Evolutionary conservation across 2,113 vertebrate species (phyloP), one percentile per base, ranked within the genome.

Genomic region (Heterotilapia buettikoferi): DNA sequence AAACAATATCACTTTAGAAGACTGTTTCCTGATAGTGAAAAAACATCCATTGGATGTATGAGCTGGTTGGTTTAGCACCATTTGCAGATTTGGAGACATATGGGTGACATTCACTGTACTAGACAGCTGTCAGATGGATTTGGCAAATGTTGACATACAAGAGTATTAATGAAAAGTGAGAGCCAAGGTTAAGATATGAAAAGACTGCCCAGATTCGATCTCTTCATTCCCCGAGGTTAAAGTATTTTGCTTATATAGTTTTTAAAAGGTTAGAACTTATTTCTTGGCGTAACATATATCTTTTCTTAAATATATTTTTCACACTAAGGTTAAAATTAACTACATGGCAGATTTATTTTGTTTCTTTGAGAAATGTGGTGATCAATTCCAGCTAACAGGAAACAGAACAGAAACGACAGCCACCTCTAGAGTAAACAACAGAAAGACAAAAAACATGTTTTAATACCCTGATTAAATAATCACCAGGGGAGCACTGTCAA

Each of bases 381-480:
- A 59, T 50, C 61, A n/a, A 66, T 63, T 43, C 1, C 10, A 54
- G 9, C 24, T 81, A 19, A 61, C 9, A 24, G 36, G 8, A 19
- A 82, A 61, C 11, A 14, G 16, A 52, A 31, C 56, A 73, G 61
- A 84, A 78, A 4, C 3, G 1, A 36, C 12, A 84, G 56, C 40
- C 6, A n/a, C 21, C 8, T 53, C 16, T 10, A 53, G 33, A 71
- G 18, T 14, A 21, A 76, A 88, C 38, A 87, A 38, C 31, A 71
- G 53, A 92, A 33, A 84, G 4, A 83, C 10, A 36, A 54, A 78
- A 78, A 86, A 79, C 31, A 73, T 71, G 50, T 85, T 84, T 89
- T 85, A 83, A 89, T n/a, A 40, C 36, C 11, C 52, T 61, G 66
- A 92, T 89, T 89, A 53, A 91, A 84, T 82, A 31, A 80, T 86